Evolutionary conservation across 2,797 vertebrate genomes (phyloP).

Genomic region (Menidia menidia): DNA sequence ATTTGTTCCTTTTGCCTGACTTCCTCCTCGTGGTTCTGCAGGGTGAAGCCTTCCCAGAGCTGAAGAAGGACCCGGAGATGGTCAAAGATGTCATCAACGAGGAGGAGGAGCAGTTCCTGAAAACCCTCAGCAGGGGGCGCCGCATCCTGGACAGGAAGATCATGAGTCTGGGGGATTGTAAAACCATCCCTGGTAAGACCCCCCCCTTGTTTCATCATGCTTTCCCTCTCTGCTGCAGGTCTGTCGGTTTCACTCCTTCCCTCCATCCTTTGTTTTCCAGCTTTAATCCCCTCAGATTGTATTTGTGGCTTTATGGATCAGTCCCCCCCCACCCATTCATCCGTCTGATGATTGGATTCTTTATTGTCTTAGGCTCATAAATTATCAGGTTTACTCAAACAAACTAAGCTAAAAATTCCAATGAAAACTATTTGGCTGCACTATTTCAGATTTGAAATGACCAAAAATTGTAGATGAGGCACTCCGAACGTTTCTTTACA

Average conservation of each 20-base stretch:
- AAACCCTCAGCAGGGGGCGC: constrained; percentile 95
- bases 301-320: constrained; percentile 1
- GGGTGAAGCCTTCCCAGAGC: constrained; percentile 96
- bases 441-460: neutral
- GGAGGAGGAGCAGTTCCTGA: constrained; percentile 95
- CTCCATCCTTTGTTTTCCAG: neutral
- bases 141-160: constrained; percentile 97
- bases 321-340: constrained; percentile 1
- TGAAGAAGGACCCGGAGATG: constrained; percentile 95
- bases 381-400: neutral
- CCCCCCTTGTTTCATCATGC: too few relatives aligned
- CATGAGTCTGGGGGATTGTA: constrained; percentile 89
- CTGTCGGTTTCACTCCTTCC: neutral
- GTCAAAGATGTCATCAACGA: constrained; percentile 98
- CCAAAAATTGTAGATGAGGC: neutral
- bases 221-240: too few relatives aligned
- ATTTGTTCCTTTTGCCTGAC: neutral
- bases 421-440: too few relatives aligned
- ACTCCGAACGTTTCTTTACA: too few relatives aligned
- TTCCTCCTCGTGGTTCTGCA: constrained; percentile 48
- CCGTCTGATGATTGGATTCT: neutral
- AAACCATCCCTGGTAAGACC: constrained; percentile 90
- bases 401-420: neutral
- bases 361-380: neutral
- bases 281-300: constrained; percentile 13